Base-by-base conservation (phyloP, 2,113 vertebrate species). In the Pluvianellus socialis region DNA sequence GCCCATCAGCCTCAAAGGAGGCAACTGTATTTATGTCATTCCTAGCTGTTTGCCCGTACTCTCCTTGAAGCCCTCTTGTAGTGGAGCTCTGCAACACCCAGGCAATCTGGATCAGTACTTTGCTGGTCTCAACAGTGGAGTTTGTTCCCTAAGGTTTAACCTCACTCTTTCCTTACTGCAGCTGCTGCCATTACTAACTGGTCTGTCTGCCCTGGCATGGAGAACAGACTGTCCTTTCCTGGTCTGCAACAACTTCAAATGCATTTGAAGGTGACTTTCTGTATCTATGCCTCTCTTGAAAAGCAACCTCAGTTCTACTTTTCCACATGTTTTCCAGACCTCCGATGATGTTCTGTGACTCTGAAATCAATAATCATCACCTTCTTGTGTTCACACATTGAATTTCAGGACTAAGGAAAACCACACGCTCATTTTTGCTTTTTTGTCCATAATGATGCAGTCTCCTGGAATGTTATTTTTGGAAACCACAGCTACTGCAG, bases 381-480 rank as follows among this genome's bases (percentile, higher is more conserved):
- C 13, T 74, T 55, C 38, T 73, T 86, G 28, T 50, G 27, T 50
- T 53, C 16, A 2, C 33, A 19, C 24, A 22, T 40, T 61, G 52
- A 32, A 67, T 67, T 92, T 90, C 65, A 79, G 15, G 22, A 52
- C 65, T 56, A 38, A 47, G 30, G 19, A 65, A 92, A 94, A 14
- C 8, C 32, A 35, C 8, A 18, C 3, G 1, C 19, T 89, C 33
- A 27, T 58, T 79, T 89, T 77, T 95, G 47, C 59, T 75, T 56
- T 83, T 67, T 85, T 45, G 42, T 59, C 35, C 52, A 90, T 55
- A 15, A 19, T 86, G 94, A 94, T 79, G 61, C 33, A 70, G 68
- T 61, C 28, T 72, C 14, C 27, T 91, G 93, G 93, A 90, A 95
- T 94, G 90, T 86, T 94, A 53, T 56, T 88, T 84, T 95, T 94